A percentile compares a stretch with the other conserved stretches of the same genome.
Evolutionary conservation across 2,113 vertebrate species (phyloP).

Genomic region (Anas platyrhynchos): DNA sequence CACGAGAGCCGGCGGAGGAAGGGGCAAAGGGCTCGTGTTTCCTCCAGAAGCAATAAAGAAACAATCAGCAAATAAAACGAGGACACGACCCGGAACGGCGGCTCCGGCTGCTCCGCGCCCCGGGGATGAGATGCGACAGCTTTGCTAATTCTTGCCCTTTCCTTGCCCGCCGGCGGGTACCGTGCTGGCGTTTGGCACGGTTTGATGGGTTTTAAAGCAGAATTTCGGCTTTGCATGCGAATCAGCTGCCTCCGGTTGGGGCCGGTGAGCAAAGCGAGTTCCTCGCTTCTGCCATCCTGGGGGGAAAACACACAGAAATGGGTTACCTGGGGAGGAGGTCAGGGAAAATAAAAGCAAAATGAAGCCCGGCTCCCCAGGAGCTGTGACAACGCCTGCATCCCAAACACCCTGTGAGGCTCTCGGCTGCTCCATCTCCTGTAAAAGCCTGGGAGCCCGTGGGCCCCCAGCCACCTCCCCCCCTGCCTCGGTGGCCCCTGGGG

Average conservation of each 20-base stretch:
- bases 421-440: not conserved
- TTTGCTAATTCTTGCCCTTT: not conserved
- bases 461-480: not conserved
- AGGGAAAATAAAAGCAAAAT: not conserved
- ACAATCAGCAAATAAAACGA: not conserved
- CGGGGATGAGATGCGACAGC: not conserved
- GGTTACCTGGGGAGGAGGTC: not conserved
- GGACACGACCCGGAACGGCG: not conserved
- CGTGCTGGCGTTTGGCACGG: not conserved
- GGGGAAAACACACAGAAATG: not conserved
- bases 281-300: not conserved
- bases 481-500: not conserved
- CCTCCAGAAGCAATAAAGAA: not conserved
- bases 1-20: fast-evolving
- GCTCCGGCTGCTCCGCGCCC: not conserved
- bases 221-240: not conserved
- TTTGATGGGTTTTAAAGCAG: not conserved
- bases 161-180: not conserved
- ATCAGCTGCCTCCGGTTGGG: not conserved
- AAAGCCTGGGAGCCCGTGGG: not conserved
- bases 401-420: not conserved
- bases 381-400: not conserved
- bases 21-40: not conserved
- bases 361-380: not conserved
- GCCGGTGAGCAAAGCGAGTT: not conserved